Evolutionary conservation across 2,797 vertebrate species (phyloP).

Genomic region (Melanotaenia nigrans): DNA sequence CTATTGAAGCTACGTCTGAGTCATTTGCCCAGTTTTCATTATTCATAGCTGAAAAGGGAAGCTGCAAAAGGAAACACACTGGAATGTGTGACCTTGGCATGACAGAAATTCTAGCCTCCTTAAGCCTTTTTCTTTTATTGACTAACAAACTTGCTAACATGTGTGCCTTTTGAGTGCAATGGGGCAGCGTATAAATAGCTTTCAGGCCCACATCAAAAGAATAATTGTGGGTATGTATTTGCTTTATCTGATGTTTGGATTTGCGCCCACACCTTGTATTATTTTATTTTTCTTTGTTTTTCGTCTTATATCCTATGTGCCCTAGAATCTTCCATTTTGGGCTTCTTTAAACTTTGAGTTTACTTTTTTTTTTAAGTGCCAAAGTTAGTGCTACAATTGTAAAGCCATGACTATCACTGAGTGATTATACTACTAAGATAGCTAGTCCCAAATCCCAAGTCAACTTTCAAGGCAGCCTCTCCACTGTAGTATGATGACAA

Average conservation of each 20-base stretch:
- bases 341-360: no score
- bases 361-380: no score
- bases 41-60: neutral
- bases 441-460: no score
- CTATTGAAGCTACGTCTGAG: neutral
- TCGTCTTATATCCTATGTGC: no score
- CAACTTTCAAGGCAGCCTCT: neutral
- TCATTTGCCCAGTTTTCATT: constrained; percentile 6
- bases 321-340: no score
- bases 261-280: no score
- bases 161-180: neutral
- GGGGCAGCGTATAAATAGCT: neutral
- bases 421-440: no score
- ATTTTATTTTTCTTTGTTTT: no score
- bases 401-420: no score
- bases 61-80: neutral
- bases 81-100: constrained; percentile 9
- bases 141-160: neutral
- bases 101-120: neutral
- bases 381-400: no score
- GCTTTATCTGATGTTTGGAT: neutral
- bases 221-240: neutral
- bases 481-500: neutral
- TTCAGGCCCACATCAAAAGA: neutral
- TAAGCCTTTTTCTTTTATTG: no score